These are phyloP conservation scores for Delia radicum DNA, from an alignment of 1,140 invertebrate species.

Conservation along the genomic window DNA sequence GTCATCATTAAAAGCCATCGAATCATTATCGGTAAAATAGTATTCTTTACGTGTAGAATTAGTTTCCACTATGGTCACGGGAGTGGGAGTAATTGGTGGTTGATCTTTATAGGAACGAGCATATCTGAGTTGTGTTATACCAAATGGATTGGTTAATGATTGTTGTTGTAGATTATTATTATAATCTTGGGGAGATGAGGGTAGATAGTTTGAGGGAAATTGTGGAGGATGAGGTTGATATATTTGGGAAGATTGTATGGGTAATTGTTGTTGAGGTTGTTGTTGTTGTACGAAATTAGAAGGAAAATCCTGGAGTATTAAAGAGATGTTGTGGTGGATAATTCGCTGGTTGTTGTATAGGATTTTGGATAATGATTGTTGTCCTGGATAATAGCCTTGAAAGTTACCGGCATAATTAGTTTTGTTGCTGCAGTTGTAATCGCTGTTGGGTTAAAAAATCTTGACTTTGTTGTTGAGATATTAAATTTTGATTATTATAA, in stretches of 20 bases:
- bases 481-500: no score
- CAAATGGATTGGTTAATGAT: not conserved
- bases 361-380: not conserved
- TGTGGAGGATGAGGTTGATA: not conserved
- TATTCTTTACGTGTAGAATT: constrained; percentile 52
- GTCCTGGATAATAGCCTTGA: not conserved
- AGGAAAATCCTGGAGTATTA: not conserved
- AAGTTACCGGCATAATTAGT: not conserved
- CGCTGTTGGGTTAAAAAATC: not conserved
- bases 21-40: constrained; percentile 50
- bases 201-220: not conserved
- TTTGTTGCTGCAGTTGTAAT: not conserved
- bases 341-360: not conserved
- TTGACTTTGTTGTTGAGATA: no score
- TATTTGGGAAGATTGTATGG: no score
- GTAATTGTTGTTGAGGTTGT: no score
- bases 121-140: constrained; percentile 13
- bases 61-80: constrained; percentile 40
- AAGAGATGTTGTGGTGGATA: not conserved
- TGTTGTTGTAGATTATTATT: not conserved
- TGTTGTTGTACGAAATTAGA: not conserved
- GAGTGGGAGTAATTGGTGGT: constrained; percentile 25
- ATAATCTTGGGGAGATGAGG: not conserved
- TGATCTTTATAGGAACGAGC: constrained; percentile 41
- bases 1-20: not conserved